A percentile compares a stretch with the other conserved stretches of the same genome.
phyloP scores from a whole-genome alignment of 2,888 invertebrate genomes.

The Amorpha juglandis region DNA sequence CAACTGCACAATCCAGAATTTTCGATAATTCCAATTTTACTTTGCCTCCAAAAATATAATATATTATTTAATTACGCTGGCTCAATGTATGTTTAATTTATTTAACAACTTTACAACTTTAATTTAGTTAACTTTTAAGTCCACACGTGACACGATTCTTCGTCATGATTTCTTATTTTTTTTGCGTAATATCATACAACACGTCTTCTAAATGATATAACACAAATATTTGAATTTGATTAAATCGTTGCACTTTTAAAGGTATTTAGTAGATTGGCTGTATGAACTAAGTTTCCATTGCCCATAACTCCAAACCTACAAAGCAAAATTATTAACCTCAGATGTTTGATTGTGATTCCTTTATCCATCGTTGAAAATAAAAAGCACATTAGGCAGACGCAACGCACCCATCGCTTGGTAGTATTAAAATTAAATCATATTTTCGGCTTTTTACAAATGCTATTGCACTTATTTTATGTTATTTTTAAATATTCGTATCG shows the following conservation, averaged over 20 bases:
- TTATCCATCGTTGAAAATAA: neutral
- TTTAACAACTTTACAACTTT: too few species aligned
- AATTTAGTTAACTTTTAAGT: too few species aligned
- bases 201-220: too few species aligned
- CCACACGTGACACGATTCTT: too few species aligned
- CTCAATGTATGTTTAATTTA: too few species aligned
- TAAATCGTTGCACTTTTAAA: neutral
- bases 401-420: neutral
- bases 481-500: conserved; percentile 9
- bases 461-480: conserved; percentile 20
- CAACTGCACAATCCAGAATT: too few species aligned
- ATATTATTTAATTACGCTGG: too few species aligned
- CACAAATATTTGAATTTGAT: too few species aligned
- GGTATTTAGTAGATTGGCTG: neutral
- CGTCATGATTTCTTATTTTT: too few species aligned
- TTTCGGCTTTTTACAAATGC: conserved; percentile 8
- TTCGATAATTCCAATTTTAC: too few species aligned
- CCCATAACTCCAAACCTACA: neutral
- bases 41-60: too few species aligned
- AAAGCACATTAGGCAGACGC: neutral
- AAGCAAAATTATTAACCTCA: neutral
- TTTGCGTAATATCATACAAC: too few species aligned
- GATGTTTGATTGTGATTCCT: neutral
- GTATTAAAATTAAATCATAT: conserved; percentile 15
- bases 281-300: neutral